These are phyloP conservation scores for Thamnophis sirtalis DNA, from an alignment of 2,113 vertebrate species.

Conservation along the genomic window DNA sequence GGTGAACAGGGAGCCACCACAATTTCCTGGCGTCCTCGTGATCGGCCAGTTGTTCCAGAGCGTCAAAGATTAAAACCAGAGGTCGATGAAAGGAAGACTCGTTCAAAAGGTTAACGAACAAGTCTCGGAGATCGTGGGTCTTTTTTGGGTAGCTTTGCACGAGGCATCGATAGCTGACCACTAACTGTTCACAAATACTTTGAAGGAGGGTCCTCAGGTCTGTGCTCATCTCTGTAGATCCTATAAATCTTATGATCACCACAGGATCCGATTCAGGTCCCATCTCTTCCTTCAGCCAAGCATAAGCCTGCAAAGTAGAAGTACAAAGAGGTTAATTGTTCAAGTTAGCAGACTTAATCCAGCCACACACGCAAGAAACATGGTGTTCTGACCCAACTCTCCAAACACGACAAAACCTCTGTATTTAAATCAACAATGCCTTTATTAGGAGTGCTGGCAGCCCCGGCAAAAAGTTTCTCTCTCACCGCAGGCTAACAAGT, in stretches of 20 bases:
- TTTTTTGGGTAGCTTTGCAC: constrained; percentile 94
- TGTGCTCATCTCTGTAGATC: constrained; percentile 84
- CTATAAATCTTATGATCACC: constrained; percentile 89
- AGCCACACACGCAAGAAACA: constrained; percentile 12
- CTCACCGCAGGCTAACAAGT: no score
- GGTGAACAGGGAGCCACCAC: constrained; percentile 95
- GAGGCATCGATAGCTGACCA: constrained; percentile 90
- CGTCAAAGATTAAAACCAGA: constrained; percentile 88
- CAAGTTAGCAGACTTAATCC: not conserved
- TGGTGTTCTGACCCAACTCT: no score
- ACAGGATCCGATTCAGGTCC: constrained; percentile 94
- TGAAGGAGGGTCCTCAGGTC: constrained; percentile 89
- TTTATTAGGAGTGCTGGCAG: no score
- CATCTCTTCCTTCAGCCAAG: constrained; percentile 92
- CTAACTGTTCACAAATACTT: constrained; percentile 94
- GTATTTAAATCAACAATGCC: no score
- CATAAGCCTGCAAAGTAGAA: constrained; percentile 84
- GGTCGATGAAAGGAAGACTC: constrained; percentile 92
- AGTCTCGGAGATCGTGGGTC: constrained; percentile 91
- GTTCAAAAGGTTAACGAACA: constrained; percentile 90
- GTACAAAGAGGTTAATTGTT: constrained; percentile 32
- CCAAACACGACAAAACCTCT: no score
- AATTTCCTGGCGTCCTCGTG: constrained; percentile 89
- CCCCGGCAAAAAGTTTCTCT: no score
- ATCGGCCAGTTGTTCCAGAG: constrained; percentile 92